Percentiles rank a stretch among this genome's conserved stretches.
These are phyloP conservation scores for Lithophane socia DNA, from an alignment of 2,888 invertebrate species.

Conservation along the genomic window DNA sequence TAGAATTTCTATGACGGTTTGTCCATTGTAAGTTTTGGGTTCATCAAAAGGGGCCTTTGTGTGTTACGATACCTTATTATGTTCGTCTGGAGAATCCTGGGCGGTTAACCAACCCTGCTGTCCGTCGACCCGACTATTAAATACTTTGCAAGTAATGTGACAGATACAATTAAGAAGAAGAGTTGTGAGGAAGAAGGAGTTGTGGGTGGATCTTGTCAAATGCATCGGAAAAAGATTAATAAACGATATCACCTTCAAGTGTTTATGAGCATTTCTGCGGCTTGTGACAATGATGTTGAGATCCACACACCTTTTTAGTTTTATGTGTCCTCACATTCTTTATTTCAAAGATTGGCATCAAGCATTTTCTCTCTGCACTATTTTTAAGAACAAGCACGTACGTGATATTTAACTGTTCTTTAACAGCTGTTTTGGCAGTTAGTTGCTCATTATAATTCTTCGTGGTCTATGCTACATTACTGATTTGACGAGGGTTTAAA, in stretches of 20 bases:
- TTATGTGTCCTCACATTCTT: background rate
- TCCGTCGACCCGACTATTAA: background rate
- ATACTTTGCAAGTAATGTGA: background rate
- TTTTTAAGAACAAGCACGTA: background rate
- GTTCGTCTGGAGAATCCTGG: background rate
- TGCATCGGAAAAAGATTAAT: background rate
- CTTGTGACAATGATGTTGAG: background rate
- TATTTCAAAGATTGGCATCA: background rate
- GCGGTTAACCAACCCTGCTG: background rate
- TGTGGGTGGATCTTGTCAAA: background rate
- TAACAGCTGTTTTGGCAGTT: conserved; percentile 31
- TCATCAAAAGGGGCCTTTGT: background rate
- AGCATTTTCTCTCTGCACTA: background rate
- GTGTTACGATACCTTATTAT: background rate
- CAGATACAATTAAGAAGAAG: background rate
- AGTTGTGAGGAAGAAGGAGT: too few relatives aligned
- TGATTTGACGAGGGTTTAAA: conserved; percentile 26
- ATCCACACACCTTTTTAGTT: background rate
- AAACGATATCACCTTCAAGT: background rate
- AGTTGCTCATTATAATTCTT: conserved; percentile 22
- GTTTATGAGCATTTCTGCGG: background rate
- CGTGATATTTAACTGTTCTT: conserved; percentile 42
- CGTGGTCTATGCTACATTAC: conserved; percentile 40
- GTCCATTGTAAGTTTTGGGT: background rate
- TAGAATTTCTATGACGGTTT: conserved; percentile 22